Percentiles rank a stretch among this genome's conserved stretches.
Conservation (phyloP, 2,797 vertebrate species). For the Acanthurus lineatus region DNA sequence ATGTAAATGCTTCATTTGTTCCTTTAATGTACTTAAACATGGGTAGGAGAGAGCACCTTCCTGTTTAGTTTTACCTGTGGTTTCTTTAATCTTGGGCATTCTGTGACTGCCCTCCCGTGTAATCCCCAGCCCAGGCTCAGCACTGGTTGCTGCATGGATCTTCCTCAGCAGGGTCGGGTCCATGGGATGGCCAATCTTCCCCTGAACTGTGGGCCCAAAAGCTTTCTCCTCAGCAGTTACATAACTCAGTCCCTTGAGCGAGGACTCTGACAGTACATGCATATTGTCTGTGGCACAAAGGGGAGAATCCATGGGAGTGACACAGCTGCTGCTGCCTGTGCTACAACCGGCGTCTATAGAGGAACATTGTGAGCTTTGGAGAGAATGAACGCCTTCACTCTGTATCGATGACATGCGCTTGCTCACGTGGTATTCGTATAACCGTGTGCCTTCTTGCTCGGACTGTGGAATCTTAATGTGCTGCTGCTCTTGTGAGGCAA, state of each 20-base stretch:
- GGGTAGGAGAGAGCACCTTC: conserved; percentile 42
- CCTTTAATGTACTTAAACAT: conserved; percentile 4
- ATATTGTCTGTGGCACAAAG: conserved; percentile 91
- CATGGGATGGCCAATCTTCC: conserved; percentile 85
- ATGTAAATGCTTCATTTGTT: conserved; percentile 9
- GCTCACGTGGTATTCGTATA: conserved; percentile 93
- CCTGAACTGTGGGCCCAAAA: conserved; percentile 84
- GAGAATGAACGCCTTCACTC: conserved; percentile 93
- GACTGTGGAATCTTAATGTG: conserved; percentile 84
- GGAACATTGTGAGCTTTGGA: conserved; percentile 96
- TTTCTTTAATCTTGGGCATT: conserved; percentile 98
- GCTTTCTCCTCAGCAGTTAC: conserved; percentile 89
- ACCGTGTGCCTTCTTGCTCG: conserved; percentile 87
- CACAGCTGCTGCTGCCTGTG: conserved; percentile 93
- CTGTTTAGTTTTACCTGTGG: conserved; percentile 96
- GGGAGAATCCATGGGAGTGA: conserved; percentile 94
- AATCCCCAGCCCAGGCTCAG: conserved; percentile 90
- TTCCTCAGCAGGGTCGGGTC: conserved; percentile 91
- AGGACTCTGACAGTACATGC: conserved; percentile 89
- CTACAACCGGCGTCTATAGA: conserved; percentile 97
- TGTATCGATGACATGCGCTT: conserved; percentile 97
- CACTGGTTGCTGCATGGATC: conserved; percentile 90
- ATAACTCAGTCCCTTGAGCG: conserved; percentile 88
- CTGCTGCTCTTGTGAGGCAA: conserved; percentile 81
- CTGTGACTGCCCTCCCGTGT: conserved; percentile 93